These are phyloP conservation scores for Limnephilus lunatus DNA, from an alignment of 2,888 invertebrate species.

Conservation along the genomic window DNA sequence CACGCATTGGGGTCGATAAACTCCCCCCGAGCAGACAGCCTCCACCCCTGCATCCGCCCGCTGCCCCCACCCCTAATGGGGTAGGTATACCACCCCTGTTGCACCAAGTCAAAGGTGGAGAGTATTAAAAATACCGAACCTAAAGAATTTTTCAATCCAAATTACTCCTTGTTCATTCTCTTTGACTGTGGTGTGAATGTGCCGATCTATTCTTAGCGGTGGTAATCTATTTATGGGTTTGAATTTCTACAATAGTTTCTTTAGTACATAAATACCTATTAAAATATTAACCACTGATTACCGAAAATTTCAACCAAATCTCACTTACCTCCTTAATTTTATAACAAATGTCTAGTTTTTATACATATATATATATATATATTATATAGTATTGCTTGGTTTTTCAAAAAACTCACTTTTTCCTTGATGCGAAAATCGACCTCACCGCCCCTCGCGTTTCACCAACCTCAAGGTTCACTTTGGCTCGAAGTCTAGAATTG, in stretches of 20 bases:
- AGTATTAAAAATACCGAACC: not conserved
- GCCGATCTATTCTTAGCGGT: not conserved
- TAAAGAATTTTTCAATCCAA: not conserved
- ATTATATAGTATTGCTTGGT: too few species aligned
- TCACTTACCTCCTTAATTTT: not conserved
- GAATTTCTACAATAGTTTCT: too few species aligned
- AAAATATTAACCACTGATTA: not conserved
- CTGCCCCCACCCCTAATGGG: not conserved
- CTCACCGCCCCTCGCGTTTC: too few species aligned
- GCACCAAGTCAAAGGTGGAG: conserved; percentile 18
- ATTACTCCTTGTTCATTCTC: not conserved
- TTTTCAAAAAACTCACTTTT: too few species aligned
- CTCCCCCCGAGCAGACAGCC: conserved; percentile 10
- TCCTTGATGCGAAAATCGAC: too few species aligned
- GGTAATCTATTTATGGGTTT: not conserved
- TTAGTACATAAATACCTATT: not conserved
- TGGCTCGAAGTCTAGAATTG: too few species aligned
- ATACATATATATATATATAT: too few species aligned
- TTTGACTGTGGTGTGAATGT: not conserved
- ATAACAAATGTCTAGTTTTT: not conserved
- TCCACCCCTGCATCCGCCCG: not conserved
- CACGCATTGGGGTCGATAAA: conserved; percentile 39
- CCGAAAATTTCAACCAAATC: not conserved
- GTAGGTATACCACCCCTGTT: conserved; percentile 23
- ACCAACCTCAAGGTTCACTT: too few species aligned